Evolutionary conservation across 30 jellyfish, hydroid and myxozoan genomes (phyloP).

Genomic region (Hydra vulgaris): DNA sequence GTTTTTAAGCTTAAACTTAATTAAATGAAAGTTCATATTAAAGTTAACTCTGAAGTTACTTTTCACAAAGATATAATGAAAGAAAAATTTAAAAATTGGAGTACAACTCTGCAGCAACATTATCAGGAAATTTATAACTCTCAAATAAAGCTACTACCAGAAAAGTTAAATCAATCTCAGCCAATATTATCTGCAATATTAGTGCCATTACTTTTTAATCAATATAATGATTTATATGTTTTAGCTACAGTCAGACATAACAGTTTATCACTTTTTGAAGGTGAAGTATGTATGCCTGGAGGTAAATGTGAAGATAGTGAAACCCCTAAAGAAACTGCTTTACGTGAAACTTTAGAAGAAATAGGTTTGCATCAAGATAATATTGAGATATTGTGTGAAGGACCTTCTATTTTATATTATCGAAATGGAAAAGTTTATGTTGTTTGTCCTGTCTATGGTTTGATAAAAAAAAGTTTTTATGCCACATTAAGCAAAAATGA

Average conservation of each 20-base stretch:
- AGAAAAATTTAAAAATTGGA: background rate
- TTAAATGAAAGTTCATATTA: background rate
- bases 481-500: conserved; percentile 5
- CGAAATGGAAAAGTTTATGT: conserved; percentile 3
- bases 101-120: background rate
- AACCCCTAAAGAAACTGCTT: conserved; percentile 1
- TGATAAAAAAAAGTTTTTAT: conserved; percentile 7
- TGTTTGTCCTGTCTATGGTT: background rate
- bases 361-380: conserved; percentile 13
- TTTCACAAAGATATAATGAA: background rate
- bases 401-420: background rate
- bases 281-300: conserved; percentile 24
- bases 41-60: background rate
- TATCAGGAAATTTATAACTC: background rate
- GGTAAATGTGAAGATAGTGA: conserved; percentile 10
- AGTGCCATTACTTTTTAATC: conserved; percentile 3
- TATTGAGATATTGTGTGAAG: background rate
- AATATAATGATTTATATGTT: conserved; percentile 3
- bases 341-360: conserved; percentile 17
- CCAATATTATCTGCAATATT: conserved; percentile 14
- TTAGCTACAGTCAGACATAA: conserved; percentile 12
- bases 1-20: background rate
- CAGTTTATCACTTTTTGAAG: background rate
- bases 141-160: background rate
- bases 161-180: background rate